Percentiles rank a stretch among this genome's conserved stretches.
Evolutionary conservation across 2,113 vertebrate species (phyloP).

Genomic region (Lepus europaeus): DNA sequence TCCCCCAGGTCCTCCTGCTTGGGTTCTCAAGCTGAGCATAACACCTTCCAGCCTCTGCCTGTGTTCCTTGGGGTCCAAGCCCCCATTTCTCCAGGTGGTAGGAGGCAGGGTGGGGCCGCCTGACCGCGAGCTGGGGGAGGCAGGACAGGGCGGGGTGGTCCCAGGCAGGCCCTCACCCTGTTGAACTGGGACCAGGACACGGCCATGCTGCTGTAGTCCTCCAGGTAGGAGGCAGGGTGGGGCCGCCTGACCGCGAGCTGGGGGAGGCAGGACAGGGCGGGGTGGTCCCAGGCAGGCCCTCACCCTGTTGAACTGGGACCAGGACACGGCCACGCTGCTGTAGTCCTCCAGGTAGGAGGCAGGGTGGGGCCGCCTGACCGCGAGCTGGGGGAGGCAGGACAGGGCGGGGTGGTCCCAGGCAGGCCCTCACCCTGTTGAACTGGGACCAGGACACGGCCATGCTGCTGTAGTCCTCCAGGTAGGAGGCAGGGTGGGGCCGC

Average conservation of each 20-base stretch:
- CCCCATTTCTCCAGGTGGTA: neutral
- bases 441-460: constrained; percentile 99
- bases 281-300: constrained; percentile 48
- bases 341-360: constrained; percentile 97
- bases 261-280: constrained; percentile 74
- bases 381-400: constrained; percentile 85
- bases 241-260: constrained; percentile 75
- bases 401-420: neutral
- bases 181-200: constrained; percentile 99
- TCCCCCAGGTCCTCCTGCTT: neutral
- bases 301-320: constrained; percentile 99
- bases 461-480: constrained; percentile 95
- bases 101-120: neutral
- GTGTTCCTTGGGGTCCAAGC: neutral
- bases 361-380: neutral
- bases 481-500: no score
- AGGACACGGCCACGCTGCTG: constrained; percentile 96
- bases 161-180: constrained; percentile 88
- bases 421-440: constrained; percentile 95
- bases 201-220: constrained; percentile 95
- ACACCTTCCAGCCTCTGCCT: neutral
- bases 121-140: constrained; percentile 85
- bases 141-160: neutral
- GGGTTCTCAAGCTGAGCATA: neutral
- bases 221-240: constrained; percentile 87